Conservation (phyloP, 1,140 invertebrate genomes). For the Cephus cinctus region DNA sequence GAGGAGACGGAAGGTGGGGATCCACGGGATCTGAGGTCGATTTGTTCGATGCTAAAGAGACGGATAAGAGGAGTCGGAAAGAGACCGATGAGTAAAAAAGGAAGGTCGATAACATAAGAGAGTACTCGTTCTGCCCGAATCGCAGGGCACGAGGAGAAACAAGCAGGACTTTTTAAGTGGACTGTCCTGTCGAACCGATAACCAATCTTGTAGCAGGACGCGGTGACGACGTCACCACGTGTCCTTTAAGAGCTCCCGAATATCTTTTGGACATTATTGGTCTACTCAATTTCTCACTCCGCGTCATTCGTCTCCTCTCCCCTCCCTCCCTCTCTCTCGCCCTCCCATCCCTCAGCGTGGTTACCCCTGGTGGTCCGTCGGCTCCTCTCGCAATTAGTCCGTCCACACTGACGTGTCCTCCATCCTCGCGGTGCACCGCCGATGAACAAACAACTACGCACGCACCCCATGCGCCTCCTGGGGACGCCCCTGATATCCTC, state of each 20-base stretch:
- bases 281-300: too few relatives aligned
- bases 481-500: slow-evolving; percentile 37
- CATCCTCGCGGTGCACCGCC: slow-evolving; percentile 17
- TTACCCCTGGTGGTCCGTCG: too few relatives aligned
- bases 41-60: too few relatives aligned
- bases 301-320: slow-evolving; percentile 20
- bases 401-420: slow-evolving; percentile 10
- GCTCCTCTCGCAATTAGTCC: too few relatives aligned
- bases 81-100: not conserved
- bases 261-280: slow-evolving; percentile 19
- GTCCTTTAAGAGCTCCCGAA: slow-evolving; percentile 17
- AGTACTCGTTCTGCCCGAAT: too few relatives aligned
- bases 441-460: slow-evolving; percentile 31
- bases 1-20: too few relatives aligned
- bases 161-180: slow-evolving; percentile 22
- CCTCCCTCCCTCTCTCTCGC: too few relatives aligned
- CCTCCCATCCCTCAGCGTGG: too few relatives aligned
- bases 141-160: too few relatives aligned
- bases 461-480: too few relatives aligned
- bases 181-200: slow-evolving; percentile 23
- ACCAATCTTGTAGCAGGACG: slow-evolving; percentile 26
- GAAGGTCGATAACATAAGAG: not conserved
- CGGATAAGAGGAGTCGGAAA: slow-evolving; percentile 3
- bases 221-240: slow-evolving; percentile 20
- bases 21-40: too few relatives aligned